phyloP scores from a whole-genome alignment of 92 coral and sea anemone genomes.

The Pocillopora meandrina region DNA sequence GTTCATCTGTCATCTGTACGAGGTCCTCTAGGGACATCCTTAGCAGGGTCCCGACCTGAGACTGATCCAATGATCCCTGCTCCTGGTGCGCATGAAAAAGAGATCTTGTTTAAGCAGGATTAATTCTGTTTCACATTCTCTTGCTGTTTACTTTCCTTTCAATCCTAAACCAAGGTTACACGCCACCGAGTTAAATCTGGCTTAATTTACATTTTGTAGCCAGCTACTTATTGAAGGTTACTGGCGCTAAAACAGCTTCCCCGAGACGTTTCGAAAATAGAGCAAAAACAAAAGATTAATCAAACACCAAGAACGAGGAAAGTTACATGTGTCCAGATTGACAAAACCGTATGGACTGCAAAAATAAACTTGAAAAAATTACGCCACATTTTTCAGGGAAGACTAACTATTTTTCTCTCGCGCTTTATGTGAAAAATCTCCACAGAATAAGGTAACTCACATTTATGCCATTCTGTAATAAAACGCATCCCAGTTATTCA shows the following conservation, averaged over 20 bases:
- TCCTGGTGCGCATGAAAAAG: constrained; percentile 33
- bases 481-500: neutral
- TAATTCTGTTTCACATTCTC: neutral
- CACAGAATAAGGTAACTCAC: neutral
- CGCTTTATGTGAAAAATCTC: too few species aligned
- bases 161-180: too few species aligned
- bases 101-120: neutral
- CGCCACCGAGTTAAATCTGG: too few species aligned
- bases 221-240: too few species aligned
- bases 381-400: too few species aligned
- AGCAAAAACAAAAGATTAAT: neutral
- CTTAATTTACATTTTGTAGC: too few species aligned
- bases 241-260: too few species aligned
- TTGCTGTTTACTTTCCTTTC: neutral
- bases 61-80: constrained; percentile 52
- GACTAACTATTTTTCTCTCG: too few species aligned
- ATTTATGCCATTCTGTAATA: neutral
- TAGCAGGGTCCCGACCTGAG: constrained; percentile 66
- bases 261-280: too few species aligned
- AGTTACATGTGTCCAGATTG: too few species aligned
- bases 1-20: constrained; percentile 69
- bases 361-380: too few species aligned
- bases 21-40: constrained; percentile 73
- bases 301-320: neutral
- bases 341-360: too few species aligned